Evolutionary conservation across 2,113 vertebrate genomes (phyloP), one percentile per base, ranked within the genome.

Genomic region (Sceloporus tristichus): DNA sequence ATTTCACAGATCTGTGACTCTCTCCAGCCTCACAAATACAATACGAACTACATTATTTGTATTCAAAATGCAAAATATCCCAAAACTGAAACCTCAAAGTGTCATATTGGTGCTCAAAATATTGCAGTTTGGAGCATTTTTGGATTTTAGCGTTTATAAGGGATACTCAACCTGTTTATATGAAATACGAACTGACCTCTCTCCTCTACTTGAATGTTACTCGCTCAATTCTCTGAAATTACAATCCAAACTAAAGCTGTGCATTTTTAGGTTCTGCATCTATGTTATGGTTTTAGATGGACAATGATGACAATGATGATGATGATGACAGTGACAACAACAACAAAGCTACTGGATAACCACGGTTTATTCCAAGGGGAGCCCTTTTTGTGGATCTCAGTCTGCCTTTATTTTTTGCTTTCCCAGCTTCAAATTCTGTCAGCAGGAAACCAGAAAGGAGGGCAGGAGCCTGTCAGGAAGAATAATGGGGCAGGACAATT

Each of bases 401-500:
- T 78, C 82, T 0, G 88, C 92, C 93, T 96, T 93, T 81, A 90
- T 91, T 53, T 54, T 62, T 25, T 21, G 13, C 62, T 84, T 91
- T 54, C 65, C 89, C 2, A 78, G 91, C 85, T 79, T 23, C 79
- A 82, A 77, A 91, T 79, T 78, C 56, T 27, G 8, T 85, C 88
- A 93, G 91, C 94, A 94, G 95, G 93, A 94, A 94, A 92, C 88
- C 40, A 75, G 66, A 92, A 91, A 94, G 91, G 92, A 92, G 93
- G 94, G 94, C 21, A 94, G 91, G 91, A 92, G 91, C 91, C 91
- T 90, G 14, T 91, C 94, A 93, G 86, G 71, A 95, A 94, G 92
- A 94, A 95, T 94, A 93, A 94, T 93, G 92, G 94, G 88, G 89
- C 91, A 0, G 95, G 94, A 95, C 95, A 94, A 94, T 94, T 4